Conservation (phyloP, 2,113 vertebrate genomes). For the Apaloderma vittatum region DNA sequence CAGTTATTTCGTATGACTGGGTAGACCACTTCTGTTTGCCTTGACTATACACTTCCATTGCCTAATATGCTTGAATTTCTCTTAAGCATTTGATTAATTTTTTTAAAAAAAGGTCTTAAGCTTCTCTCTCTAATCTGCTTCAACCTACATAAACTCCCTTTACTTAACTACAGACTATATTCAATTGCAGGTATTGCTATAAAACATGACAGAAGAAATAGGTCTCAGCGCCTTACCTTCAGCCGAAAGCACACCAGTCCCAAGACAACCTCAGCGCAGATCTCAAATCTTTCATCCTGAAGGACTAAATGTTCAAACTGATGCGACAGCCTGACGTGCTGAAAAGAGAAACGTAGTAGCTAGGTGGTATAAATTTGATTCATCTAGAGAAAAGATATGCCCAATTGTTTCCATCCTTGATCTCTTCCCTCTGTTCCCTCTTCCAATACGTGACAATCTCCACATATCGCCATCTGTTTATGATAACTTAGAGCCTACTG, state of each 20-base stretch:
- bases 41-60: not conserved
- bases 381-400: not conserved
- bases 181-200: not conserved
- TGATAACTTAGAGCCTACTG: not conserved
- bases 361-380: not conserved
- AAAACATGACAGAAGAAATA: not conserved
- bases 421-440: not conserved
- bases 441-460: not conserved
- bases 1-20: not conserved
- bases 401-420: not conserved
- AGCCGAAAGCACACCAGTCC: slow-evolving; percentile 96
- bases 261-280: slow-evolving; percentile 89
- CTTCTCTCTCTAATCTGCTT: not conserved
- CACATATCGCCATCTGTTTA: not conserved
- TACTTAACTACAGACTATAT: not conserved
- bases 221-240: slow-evolving; percentile 84
- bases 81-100: not conserved
- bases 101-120: not conserved
- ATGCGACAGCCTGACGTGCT: slow-evolving; percentile 91
- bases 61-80: not conserved
- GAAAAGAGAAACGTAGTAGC: not conserved
- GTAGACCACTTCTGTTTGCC: not conserved
- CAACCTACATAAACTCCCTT: not conserved
- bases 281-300: slow-evolving; percentile 91
- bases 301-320: slow-evolving; percentile 89